phyloP scores from a whole-genome alignment of 2,113 vertebrate species.

The Xiphias gladius region DNA sequence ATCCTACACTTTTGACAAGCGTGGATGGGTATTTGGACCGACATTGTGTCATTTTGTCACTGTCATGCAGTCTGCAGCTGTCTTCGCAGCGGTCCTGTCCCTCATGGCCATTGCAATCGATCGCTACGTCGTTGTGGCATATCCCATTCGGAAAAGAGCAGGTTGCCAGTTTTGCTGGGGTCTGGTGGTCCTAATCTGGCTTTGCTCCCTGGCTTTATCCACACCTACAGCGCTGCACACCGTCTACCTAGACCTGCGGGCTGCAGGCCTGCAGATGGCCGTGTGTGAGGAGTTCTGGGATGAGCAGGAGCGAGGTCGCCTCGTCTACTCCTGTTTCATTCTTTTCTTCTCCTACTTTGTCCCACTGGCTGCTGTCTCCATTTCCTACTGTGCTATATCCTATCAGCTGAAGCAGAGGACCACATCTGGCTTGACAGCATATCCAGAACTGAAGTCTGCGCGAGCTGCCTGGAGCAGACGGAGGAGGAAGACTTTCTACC shows the following conservation, averaged over 20 bases:
- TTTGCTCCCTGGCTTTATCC: slow-evolving; percentile 84
- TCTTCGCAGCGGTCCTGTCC: slow-evolving; percentile 89
- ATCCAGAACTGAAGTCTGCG: slow-evolving; percentile 68
- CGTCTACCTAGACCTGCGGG: slow-evolving; percentile 86
- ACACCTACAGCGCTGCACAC: slow-evolving; percentile 85
- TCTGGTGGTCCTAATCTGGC: slow-evolving; percentile 86
- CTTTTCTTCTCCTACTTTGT: slow-evolving; percentile 90
- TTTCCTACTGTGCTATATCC: slow-evolving; percentile 91
- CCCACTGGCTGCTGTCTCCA: slow-evolving; percentile 84
- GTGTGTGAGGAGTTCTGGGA: slow-evolving; percentile 92
- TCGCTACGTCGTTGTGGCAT: slow-evolving; percentile 89
- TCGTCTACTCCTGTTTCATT: slow-evolving; percentile 89
- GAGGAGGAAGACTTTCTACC: slow-evolving; percentile 88
- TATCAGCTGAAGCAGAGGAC: slow-evolving; percentile 83
- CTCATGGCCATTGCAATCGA: slow-evolving; percentile 91
- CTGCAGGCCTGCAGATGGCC: slow-evolving; percentile 86
- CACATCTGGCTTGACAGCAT: slow-evolving; percentile 75
- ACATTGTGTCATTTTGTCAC: slow-evolving; percentile 89
- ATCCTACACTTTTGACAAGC: slow-evolving; percentile 88
- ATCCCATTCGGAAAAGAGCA: slow-evolving; percentile 86
- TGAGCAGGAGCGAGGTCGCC: slow-evolving; percentile 80
- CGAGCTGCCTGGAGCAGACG: slow-evolving; percentile 85
- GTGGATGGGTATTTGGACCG: slow-evolving; percentile 89
- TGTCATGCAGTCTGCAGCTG: slow-evolving; percentile 87
- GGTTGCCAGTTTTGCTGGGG: slow-evolving; percentile 83